Conservation (phyloP, 2,113 vertebrate genomes). For the Atrichornis clamosus region DNA sequence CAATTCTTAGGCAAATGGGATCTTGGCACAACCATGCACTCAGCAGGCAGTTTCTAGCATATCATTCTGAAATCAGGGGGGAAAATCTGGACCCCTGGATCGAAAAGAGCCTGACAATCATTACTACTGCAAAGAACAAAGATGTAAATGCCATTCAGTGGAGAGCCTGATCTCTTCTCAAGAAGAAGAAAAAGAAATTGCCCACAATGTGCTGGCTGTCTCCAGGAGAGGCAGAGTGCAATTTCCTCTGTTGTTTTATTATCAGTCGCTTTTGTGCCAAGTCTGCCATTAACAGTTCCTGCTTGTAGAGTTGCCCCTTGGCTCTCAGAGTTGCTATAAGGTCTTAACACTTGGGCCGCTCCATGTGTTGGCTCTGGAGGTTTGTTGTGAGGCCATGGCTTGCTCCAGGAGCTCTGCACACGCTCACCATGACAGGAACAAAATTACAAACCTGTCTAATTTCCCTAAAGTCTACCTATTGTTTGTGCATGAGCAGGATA, state of each 20-base stretch:
- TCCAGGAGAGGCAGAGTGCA: not conserved
- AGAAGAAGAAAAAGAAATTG: not conserved
- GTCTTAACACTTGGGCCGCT: not conserved
- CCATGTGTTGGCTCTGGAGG: not conserved
- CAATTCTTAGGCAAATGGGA: not conserved
- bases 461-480: constrained; percentile 25
- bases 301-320: not conserved
- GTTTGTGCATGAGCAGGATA: not conserved
- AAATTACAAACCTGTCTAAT: constrained; percentile 29
- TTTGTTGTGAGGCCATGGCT: not conserved
- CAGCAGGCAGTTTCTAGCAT: not conserved
- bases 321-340: not conserved
- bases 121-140: not conserved
- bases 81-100: not conserved
- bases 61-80: not conserved
- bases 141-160: not conserved
- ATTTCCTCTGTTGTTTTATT: constrained; percentile 18
- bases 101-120: not conserved
- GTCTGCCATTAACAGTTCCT: not conserved
- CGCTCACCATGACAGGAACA: not conserved
- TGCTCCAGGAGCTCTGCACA: not conserved
- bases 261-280: not conserved
- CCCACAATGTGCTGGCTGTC: not conserved
- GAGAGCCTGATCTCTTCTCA: not conserved
- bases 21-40: not conserved